These are phyloP conservation scores for Melanargia galathea DNA, from an alignment of 2,888 invertebrate genomes.

Conservation along the genomic window DNA sequence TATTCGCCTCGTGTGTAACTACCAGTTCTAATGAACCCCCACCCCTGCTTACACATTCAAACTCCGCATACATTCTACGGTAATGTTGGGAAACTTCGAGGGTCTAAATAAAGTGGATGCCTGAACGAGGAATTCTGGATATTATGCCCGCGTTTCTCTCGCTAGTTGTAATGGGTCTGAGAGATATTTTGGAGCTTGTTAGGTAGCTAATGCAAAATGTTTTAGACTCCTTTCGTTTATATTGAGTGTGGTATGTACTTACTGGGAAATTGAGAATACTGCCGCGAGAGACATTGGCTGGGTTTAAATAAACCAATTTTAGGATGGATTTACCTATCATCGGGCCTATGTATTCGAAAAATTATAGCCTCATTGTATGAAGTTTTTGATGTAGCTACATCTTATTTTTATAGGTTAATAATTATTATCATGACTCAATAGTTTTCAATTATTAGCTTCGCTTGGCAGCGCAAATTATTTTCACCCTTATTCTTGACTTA, in stretches of 20 bases:
- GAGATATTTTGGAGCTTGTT: slow-evolving; percentile 63
- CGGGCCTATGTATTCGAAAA: no score
- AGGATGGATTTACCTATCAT: no score
- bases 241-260: slow-evolving; percentile 5
- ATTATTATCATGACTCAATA: no score
- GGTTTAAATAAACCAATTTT: background rate
- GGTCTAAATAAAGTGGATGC: slow-evolving; percentile 54
- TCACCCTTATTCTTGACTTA: no score
- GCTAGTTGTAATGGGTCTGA: slow-evolving; percentile 67
- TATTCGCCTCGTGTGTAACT: slow-evolving; percentile 59
- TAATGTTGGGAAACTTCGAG: slow-evolving; percentile 33
- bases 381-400: no score
- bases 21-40: slow-evolving; percentile 56
- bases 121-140: slow-evolving; percentile 68
- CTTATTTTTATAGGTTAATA: no score
- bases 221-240: slow-evolving; percentile 30
- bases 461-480: no score
- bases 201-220: slow-evolving; percentile 37
- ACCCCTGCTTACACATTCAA: slow-evolving; percentile 42
- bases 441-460: no score
- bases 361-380: no score
- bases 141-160: slow-evolving; percentile 73
- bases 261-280: slow-evolving; percentile 3
- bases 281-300: background rate
- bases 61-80: slow-evolving; percentile 38